Base-by-base conservation (phyloP, 2,888 invertebrate genomes). In the Mactromeris polynyma region DNA sequence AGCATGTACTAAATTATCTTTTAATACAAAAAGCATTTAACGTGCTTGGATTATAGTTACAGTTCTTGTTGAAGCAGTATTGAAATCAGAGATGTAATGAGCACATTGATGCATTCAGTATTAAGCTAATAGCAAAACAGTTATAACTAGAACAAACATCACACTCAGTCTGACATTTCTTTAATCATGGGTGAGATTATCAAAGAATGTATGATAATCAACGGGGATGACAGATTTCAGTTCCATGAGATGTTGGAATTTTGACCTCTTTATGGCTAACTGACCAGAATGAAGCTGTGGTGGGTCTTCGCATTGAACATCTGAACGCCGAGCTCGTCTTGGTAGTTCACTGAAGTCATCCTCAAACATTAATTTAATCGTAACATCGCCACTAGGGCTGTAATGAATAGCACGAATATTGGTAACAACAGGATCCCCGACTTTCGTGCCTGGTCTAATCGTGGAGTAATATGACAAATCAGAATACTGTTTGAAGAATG, bases 381-480 rank as follows among this genome's bases (percentile, higher is more conserved):
- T 11, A n/a, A 88, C 38, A 26, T 42, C 11, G 11, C 85, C 89
- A 79, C 79, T 46, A n/a, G 83, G 82, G 1, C 2, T 86, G 83
- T 86, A 89, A 9, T 78, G 19, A 14, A 86, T 6, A 2, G n/a
- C 46, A 31, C 89, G 80, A 2, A 89, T 36, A 73, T 89, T 51
- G 2, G 83, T 80, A 19, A 89, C 89, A 36, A 83, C 80, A 6
- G 86, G 73, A 54, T 87, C 89, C 14, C 87, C 89, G 21, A 73
- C 80, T 54, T 51, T 69, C 3, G 17, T 46, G 9, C 89, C 89
- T 36, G 78, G 89, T 33, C 89, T 58, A n/a, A 89, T 89, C 26
- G 89, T 69, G 19, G 6, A 33, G 42, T 86, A 86, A 80, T 42
- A 89, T 11, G 33, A 19, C 19, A 89, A 36, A 46, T 58, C 36